Evolutionary conservation across 2,888 invertebrate genomes (phyloP), one percentile per base, ranked within the genome.

Genomic region (Agrenia bidenticulata): DNA sequence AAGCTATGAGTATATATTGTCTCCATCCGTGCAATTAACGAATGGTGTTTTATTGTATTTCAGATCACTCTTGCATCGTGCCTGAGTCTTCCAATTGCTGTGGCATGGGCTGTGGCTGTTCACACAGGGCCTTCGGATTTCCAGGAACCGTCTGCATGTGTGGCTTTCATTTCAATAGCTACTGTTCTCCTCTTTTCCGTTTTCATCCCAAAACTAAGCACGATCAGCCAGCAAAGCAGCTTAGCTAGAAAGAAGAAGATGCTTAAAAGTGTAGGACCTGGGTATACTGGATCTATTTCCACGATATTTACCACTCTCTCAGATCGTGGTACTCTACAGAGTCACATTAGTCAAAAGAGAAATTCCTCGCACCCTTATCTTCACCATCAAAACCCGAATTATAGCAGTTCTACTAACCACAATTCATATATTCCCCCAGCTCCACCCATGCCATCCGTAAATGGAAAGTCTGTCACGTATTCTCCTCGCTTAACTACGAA

Each of bases 181-280:
- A 77, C 77, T 7, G 69, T 78, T 11, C 73, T 79, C 24, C 68
- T 79, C 2, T 74, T 77, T 54, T 76, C 77, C n/a, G 72, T 80
- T 27, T 80, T 79, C 63, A 76, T 78, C 51, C 80, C 80, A 5
- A 79, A 79, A 70, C 75, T 79, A 71, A 76, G 75, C 58, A 77
- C 79, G 17, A 78, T 79, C 60, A 76, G 77, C 55, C 76, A 76
- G 54, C 78, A 78, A 65, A 75, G 70, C 61, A 73, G 69, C 61
- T 70, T 76, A 60, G 66, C 71, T 24, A 77, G 75, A 56, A 69
- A 75, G 64, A 78, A 77, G 66, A 73, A 77, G 65, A 73, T 77
- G 70, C 61, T 75, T 39, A 76, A 77, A 32, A 15, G 19, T 11
- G 72, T 73, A 39, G 73, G 73, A 32, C 75, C 77, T 26, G 75